phyloP scores from a whole-genome alignment of 1,140 invertebrate genomes.

The Neodiprion lecontei region DNA sequence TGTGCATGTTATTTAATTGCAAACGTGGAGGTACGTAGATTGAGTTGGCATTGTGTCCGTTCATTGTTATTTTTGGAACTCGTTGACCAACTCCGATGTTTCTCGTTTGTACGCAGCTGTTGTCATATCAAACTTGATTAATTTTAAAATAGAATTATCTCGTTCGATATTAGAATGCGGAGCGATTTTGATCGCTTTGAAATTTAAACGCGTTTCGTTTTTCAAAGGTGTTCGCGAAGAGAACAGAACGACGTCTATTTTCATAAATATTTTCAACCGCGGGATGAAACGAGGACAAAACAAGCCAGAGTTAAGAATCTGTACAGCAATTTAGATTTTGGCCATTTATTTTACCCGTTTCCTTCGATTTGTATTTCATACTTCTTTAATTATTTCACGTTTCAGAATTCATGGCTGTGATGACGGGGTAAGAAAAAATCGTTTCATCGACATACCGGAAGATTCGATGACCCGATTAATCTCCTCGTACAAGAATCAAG shows the following conservation, averaged over 20 bases:
- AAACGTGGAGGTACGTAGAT: not conserved
- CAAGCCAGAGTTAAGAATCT: not conserved
- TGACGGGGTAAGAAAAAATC: not conserved
- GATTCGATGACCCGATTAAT: too few species aligned
- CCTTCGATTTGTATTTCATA: not conserved
- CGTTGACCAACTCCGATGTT: not conserved
- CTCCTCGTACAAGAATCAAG: too few species aligned
- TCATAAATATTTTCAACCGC: too few species aligned
- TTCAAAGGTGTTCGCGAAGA: not conserved
- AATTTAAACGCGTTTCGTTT: not conserved
- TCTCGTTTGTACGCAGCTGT: not conserved
- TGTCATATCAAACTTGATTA: not conserved
- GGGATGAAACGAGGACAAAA: not conserved
- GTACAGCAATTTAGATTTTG: too few species aligned
- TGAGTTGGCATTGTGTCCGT: not conserved
- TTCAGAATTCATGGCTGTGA: constrained; percentile 5
- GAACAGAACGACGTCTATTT: too few species aligned
- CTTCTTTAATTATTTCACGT: not conserved
- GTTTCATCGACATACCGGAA: too few species aligned
- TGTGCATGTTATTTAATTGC: too few species aligned
- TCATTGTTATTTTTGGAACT: not conserved
- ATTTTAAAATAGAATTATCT: not conserved
- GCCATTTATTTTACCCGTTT: too few species aligned
- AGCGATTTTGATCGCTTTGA: not conserved
- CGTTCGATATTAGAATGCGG: not conserved